Percentiles rank a stretch among this genome's conserved stretches.
These are phyloP conservation scores for Arrhopalites spinosus DNA, from an alignment of 2,888 invertebrate species.

Conservation along the genomic window DNA sequence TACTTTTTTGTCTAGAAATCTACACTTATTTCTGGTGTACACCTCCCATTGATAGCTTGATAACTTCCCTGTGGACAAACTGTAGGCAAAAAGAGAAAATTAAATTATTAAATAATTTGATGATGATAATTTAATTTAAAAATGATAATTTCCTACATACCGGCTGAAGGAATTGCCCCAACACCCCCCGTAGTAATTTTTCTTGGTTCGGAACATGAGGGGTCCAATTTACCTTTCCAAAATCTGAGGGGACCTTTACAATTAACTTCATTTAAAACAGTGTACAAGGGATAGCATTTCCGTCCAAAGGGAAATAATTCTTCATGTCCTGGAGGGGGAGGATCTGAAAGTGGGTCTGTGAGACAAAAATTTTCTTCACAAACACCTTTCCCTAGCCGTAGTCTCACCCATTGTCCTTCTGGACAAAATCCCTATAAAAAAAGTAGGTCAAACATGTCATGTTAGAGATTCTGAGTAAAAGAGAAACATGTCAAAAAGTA, in stretches of 20 bases:
- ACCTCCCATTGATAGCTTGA: slow-evolving; percentile 29
- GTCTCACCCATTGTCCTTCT: slow-evolving; percentile 12
- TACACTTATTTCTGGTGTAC: neutral
- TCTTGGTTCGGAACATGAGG: neutral
- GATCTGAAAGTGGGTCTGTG: neutral
- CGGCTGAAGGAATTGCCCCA: slow-evolving; percentile 14
- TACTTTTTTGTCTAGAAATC: no score
- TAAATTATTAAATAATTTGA: no score
- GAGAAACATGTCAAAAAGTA: neutral
- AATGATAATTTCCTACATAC: no score
- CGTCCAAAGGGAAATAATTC: slow-evolving; percentile 9
- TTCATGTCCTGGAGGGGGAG: no score
- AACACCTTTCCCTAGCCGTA: neutral
- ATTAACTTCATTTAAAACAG: neutral
- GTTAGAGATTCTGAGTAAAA: neutral
- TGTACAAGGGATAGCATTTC: slow-evolving; percentile 16
- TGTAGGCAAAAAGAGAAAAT: no score
- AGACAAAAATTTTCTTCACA: slow-evolving; percentile 8
- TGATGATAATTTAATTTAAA: no score
- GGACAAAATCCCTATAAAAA: slow-evolving; percentile 27
- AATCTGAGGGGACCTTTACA: slow-evolving; percentile 19
- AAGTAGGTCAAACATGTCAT: neutral
- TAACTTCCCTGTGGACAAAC: slow-evolving; percentile 20
- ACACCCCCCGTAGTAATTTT: slow-evolving; percentile 7
- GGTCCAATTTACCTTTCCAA: neutral